These are phyloP conservation scores for Aulostomus chinensis DNA, from an alignment of 2,797 vertebrate species.

Conservation along the genomic window DNA sequence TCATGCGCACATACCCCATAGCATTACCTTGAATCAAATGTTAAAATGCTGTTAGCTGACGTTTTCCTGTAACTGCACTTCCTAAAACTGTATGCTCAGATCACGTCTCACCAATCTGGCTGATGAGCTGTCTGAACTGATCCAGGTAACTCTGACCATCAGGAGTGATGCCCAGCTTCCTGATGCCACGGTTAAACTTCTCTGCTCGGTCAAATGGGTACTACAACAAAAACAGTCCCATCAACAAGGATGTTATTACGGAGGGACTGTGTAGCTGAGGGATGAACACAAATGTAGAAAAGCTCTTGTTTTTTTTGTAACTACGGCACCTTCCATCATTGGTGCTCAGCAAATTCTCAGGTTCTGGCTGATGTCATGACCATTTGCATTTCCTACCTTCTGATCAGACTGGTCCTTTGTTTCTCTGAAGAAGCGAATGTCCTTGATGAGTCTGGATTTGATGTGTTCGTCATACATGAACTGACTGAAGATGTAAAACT, in stretches of 20 bases:
- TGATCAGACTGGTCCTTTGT: conserved; percentile 98
- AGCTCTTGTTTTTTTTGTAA: no score
- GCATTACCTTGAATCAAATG: conserved; percentile 87
- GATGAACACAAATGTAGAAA: no score
- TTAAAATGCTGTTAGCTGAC: neutral
- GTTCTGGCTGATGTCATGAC: no score
- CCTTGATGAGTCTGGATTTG: conserved; percentile 98
- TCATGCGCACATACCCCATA: conserved; percentile 99
- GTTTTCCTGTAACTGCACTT: neutral
- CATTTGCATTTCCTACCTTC: conserved; percentile 85
- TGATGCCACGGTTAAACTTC: conserved; percentile 98
- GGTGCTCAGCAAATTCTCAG: no score
- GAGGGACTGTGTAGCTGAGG: neutral
- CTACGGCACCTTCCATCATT: no score
- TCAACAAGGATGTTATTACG: neutral
- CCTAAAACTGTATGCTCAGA: neutral
- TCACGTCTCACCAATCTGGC: conserved; percentile 90
- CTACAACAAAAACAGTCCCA: conserved; percentile 77
- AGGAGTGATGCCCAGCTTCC: conserved; percentile 95
- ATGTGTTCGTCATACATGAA: conserved; percentile 99
- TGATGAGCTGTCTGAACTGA: conserved; percentile 98
- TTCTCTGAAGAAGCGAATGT: conserved; percentile 98
- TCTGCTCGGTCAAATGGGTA: conserved; percentile 98
- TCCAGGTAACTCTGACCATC: conserved; percentile 98
- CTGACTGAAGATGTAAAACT: conserved; percentile 99